phyloP scores from a whole-genome alignment of 2,797 vertebrate genomes.

The Sebastes matsubarae region DNA sequence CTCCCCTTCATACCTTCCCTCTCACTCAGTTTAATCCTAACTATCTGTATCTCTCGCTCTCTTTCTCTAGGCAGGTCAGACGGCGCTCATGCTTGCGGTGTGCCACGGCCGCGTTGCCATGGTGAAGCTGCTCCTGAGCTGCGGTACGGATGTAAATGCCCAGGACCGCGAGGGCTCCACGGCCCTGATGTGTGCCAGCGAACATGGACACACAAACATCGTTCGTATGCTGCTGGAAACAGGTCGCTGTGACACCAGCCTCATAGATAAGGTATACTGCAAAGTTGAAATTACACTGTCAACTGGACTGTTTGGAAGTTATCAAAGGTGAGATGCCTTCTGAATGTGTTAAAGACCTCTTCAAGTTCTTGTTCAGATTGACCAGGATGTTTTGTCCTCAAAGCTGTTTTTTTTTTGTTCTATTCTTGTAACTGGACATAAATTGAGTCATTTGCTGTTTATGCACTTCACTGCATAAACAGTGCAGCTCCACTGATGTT shows the following conservation, averaged over 20 bases:
- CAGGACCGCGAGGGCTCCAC: slow-evolving; percentile 90
- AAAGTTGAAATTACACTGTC: neutral
- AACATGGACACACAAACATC: slow-evolving; percentile 88
- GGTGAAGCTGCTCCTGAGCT: slow-evolving; percentile 91
- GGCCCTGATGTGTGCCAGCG: slow-evolving; percentile 93
- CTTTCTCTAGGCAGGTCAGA: slow-evolving; percentile 86
- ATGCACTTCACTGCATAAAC: neutral
- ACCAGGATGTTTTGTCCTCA: neutral
- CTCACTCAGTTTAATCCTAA: slow-evolving; percentile 26
- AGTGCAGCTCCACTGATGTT: neutral
- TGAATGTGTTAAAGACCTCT: neutral
- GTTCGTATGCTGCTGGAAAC: slow-evolving; percentile 88
- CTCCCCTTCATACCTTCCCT: neutral
- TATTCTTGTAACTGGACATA: neutral
- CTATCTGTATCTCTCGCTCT: slow-evolving; percentile 22
- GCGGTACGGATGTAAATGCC: slow-evolving; percentile 88
- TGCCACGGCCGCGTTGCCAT: slow-evolving; percentile 93
- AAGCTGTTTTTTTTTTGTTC: neutral
- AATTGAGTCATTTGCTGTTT: neutral
- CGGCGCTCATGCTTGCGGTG: slow-evolving; percentile 93
- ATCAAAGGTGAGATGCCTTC: neutral
- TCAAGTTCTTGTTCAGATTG: neutral
- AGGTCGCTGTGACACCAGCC: slow-evolving; percentile 82
- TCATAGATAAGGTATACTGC: slow-evolving; percentile 88
- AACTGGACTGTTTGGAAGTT: neutral